A percentile compares a stretch with the other conserved stretches of the same genome.
These are phyloP conservation scores for Drosophila carrolli DNA, from an alignment of 1,140 invertebrate genomes.

Conservation along the genomic window DNA sequence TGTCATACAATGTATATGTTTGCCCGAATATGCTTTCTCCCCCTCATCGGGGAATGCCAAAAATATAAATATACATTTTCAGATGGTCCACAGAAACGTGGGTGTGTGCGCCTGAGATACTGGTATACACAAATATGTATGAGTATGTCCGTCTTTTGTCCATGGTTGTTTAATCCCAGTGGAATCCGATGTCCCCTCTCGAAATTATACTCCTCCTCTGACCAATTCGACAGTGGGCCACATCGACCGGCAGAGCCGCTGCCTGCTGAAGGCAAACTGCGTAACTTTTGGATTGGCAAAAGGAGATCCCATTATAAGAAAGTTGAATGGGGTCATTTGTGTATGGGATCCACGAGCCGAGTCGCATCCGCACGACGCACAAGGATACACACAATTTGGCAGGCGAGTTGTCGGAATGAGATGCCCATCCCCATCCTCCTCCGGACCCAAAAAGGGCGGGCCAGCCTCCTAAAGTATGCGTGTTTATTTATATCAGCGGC, in stretches of 20 bases:
- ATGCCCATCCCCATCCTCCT: slow-evolving; percentile 9
- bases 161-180: slow-evolving; percentile 33
- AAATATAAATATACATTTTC: slow-evolving; percentile 42
- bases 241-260: not conserved
- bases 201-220: slow-evolving; percentile 22
- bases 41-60: slow-evolving; percentile 23
- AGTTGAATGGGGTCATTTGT: slow-evolving; percentile 68
- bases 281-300: slow-evolving; percentile 12
- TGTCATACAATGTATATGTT: slow-evolving; percentile 22
- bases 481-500: slow-evolving; percentile 70
- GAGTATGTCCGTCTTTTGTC: slow-evolving; percentile 7
- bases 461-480: slow-evolving; percentile 29
- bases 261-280: not conserved
- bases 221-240: slow-evolving; percentile 18
- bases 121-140: slow-evolving; percentile 30
- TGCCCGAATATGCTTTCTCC: slow-evolving; percentile 1
- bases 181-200: slow-evolving; percentile 30
- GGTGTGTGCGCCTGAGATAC: slow-evolving; percentile 15
- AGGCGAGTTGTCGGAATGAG: slow-evolving; percentile 38
- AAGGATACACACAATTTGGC: slow-evolving; percentile 52
- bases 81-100: slow-evolving; percentile 19
- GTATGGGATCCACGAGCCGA: slow-evolving; percentile 58
- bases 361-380: slow-evolving; percentile 48
- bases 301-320: slow-evolving; percentile 36
- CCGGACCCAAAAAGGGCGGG: slow-evolving; percentile 9